Evolutionary conservation across 2,113 vertebrate species (phyloP).

Genomic region (Coracopsis vasa): DNA sequence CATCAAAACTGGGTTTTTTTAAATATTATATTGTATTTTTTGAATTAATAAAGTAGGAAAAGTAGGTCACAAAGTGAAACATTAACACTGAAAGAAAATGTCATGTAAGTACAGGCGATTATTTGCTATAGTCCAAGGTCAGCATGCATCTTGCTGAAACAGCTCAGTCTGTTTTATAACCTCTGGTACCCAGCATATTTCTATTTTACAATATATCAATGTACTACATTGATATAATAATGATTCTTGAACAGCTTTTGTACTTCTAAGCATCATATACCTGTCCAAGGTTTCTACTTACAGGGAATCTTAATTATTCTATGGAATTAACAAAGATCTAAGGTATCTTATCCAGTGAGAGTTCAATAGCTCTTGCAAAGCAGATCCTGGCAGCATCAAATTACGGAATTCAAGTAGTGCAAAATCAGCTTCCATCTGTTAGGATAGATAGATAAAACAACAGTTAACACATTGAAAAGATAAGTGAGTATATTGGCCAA

Average conservation of each 20-base stretch:
- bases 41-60: conserved; percentile 25
- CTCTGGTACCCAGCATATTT: background rate
- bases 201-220: conserved; percentile 4
- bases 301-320: conserved; percentile 32
- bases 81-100: conserved; percentile 9
- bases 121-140: background rate
- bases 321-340: conserved; percentile 16
- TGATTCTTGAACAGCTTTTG: conserved; percentile 23
- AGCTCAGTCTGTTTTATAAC: background rate
- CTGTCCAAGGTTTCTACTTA: background rate
- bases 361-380: conserved; percentile 45
- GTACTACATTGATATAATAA: conserved; percentile 13
- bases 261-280: background rate
- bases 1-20: background rate
- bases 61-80: conserved; percentile 5
- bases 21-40: background rate
- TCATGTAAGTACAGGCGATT: conserved; percentile 3
- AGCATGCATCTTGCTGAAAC: conserved; percentile 13
- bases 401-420: conserved; percentile 57
- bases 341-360: conserved; percentile 39
- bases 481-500: conserved; percentile 25
- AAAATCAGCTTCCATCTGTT: conserved; percentile 61
- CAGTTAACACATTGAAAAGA: conserved; percentile 23
- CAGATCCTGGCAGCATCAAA: conserved; percentile 41
- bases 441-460: conserved; percentile 21